These are phyloP conservation scores for Epizoanthus scotinus DNA, from an alignment of 92 coral and sea anemone genomes.

Conservation along the genomic window DNA sequence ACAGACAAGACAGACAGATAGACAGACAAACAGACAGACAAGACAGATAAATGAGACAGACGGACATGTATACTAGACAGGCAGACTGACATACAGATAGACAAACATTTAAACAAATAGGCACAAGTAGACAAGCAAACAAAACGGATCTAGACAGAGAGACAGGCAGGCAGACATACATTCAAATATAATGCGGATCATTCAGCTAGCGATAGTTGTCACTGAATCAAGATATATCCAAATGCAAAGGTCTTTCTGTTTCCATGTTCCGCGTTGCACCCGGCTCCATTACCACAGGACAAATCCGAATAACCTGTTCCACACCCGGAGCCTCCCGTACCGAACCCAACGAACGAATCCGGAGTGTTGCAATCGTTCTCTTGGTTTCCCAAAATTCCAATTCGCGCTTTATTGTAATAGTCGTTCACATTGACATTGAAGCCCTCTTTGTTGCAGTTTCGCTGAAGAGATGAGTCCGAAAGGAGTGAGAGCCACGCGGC, in stretches of 20 bases:
- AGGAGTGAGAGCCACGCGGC: not conserved
- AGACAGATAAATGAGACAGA: no score
- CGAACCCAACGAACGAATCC: slow-evolving; percentile 12
- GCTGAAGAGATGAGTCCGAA: not conserved
- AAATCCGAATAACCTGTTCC: not conserved
- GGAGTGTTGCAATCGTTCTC: not conserved
- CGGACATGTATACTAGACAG: no score
- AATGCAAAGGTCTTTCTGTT: slow-evolving; percentile 2
- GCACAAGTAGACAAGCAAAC: no score
- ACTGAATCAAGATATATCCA: slow-evolving; percentile 29
- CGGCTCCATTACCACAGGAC: slow-evolving; percentile 19
- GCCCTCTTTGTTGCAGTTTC: slow-evolving; percentile 13
- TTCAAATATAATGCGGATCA: no score
- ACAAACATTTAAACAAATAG: no score
- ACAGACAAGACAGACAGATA: no score
- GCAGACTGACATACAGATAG: no score
- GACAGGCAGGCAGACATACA: no score
- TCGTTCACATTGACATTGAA: not conserved
- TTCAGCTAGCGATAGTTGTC: not conserved
- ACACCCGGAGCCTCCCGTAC: not conserved
- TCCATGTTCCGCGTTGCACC: not conserved
- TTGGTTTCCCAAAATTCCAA: slow-evolving; percentile 25
- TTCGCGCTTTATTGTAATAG: not conserved
- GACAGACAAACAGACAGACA: no score
- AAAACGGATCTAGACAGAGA: no score